These are phyloP conservation scores for Limnephilus marmoratus DNA, from an alignment of 2,888 invertebrate genomes.

Conservation along the genomic window DNA sequence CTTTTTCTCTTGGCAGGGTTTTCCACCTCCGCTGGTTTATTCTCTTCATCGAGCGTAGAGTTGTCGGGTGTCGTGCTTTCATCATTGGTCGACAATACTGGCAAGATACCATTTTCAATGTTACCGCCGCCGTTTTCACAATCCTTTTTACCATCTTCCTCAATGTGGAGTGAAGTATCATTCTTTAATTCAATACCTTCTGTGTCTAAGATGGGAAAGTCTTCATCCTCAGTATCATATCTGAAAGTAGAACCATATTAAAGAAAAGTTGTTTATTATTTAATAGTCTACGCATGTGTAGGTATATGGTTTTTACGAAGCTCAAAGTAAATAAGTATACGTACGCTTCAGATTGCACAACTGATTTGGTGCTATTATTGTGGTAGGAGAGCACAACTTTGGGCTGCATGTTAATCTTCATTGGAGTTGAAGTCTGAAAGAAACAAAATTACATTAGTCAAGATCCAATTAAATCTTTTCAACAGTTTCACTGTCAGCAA, in stretches of 20 bases:
- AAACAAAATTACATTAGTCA: neutral
- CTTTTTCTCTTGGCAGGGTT: constrained; percentile 37
- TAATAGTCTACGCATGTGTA: neutral
- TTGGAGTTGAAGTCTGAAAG: constrained; percentile 39
- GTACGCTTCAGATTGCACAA: neutral
- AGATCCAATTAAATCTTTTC: neutral
- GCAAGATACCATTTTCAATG: neutral
- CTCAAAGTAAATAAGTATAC: neutral
- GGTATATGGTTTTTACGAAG: no score
- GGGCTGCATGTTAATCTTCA: constrained; percentile 51
- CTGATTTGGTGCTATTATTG: neutral
- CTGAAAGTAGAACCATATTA: constrained; percentile 14
- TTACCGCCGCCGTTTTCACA: neutral
- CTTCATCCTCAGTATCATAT: constrained; percentile 42
- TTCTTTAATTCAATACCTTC: neutral
- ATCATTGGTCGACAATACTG: neutral
- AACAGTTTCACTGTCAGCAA: neutral
- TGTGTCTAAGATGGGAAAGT: neutral
- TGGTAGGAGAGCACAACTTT: constrained; percentile 45
- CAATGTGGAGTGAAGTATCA: neutral
- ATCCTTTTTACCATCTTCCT: neutral
- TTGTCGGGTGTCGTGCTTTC: neutral
- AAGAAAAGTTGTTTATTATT: neutral
- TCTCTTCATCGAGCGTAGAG: neutral
- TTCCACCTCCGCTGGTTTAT: neutral